phyloP scores from a whole-genome alignment of 2,797 vertebrate genomes.

The Brachyalestes nurse region DNA sequence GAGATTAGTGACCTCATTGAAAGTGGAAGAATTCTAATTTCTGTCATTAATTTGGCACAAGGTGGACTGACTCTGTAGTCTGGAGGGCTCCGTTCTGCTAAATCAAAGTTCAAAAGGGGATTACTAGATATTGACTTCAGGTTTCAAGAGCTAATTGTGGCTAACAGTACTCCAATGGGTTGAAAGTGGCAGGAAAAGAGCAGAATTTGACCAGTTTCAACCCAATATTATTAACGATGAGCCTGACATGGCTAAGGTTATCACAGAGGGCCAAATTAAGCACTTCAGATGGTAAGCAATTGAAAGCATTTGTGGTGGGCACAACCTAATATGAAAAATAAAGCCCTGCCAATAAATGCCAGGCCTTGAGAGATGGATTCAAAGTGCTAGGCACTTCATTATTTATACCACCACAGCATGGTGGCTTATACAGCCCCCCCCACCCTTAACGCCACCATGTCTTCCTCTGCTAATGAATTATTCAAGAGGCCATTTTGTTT shows the following conservation, averaged over 20 bases:
- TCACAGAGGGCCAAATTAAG: not conserved
- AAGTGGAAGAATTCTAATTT: conserved; percentile 15
- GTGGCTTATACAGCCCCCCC: conserved; percentile 12
- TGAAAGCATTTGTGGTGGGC: conserved; percentile 10
- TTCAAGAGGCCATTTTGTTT: conserved; percentile 56
- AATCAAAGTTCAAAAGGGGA: conserved; percentile 26
- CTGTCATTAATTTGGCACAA: conserved; percentile 19
- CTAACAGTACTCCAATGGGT: not conserved
- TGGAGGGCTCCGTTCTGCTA: not conserved
- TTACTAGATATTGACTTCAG: not conserved
- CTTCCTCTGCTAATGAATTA: conserved; percentile 48
- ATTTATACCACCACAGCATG: conserved; percentile 48
- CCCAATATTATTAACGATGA: not conserved
- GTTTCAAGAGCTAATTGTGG: not conserved
- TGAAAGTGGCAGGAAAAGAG: too few relatives aligned
- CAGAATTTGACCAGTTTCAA: too few relatives aligned
- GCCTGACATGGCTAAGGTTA: not conserved
- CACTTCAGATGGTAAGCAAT: too few relatives aligned
- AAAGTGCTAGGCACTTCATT: conserved; percentile 48
- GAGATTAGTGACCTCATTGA: conserved; percentile 19
- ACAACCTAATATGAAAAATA: conserved; percentile 42
- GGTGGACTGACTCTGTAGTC: conserved; percentile 9
- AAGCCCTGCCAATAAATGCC: conserved; percentile 51
- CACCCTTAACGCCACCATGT: conserved; percentile 31
- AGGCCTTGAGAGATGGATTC: conserved; percentile 48